Base-by-base conservation (phyloP, 2,797 vertebrate genomes). In the Catharus ustulatus region DNA sequence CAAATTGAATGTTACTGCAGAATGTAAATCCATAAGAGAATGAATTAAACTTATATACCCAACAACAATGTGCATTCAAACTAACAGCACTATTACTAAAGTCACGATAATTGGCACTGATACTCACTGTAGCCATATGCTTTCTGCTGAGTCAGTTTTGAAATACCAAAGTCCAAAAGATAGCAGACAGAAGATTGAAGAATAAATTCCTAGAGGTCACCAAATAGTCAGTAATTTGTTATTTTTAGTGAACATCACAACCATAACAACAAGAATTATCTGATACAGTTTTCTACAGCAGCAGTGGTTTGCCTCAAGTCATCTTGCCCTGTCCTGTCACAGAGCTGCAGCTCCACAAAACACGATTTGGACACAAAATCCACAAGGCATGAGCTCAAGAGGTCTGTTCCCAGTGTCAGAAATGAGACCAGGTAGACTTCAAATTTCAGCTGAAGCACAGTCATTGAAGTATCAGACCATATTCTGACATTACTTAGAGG, bases 281-380 rank as follows among this genome's bases (percentile, higher is more conserved):
- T 4, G 11, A 63, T 7, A 38, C 10, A 48, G 23, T 3, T 79
- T 45, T 38, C 63, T 79, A 13, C 29, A 69, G 74, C 4, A 63
- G 19, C 64, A 94, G 11, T 19, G 22, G 27, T 46, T 42, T 48
- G 30, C 18, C 52, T 83, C 49, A 74, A 57, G 46, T 46, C 23
- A 51, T 45, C 54, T 17, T 66, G 12, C 9, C 17, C 59, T 42
- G 26, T 45, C 42, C 43, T 42, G 7, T 6, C 5, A 12, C 10
- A 58, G 22, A 43, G 38, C 36, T 87, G 43, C 63, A 72, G 21
- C 21, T 91, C n/a, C 68, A 83, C 0, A 2, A 51, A 85, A 80
- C 18, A 61, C 0, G 0, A 67, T 30, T 64, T 0, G 0, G 49
- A 55, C 26, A 42, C 3, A 61, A 80, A 87, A 94, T 11, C 6